A percentile compares a stretch with the other conserved stretches of the same genome.
phyloP scores from a whole-genome alignment of 2,113 vertebrate genomes.

The Campylomormyrus numenius region DNA sequence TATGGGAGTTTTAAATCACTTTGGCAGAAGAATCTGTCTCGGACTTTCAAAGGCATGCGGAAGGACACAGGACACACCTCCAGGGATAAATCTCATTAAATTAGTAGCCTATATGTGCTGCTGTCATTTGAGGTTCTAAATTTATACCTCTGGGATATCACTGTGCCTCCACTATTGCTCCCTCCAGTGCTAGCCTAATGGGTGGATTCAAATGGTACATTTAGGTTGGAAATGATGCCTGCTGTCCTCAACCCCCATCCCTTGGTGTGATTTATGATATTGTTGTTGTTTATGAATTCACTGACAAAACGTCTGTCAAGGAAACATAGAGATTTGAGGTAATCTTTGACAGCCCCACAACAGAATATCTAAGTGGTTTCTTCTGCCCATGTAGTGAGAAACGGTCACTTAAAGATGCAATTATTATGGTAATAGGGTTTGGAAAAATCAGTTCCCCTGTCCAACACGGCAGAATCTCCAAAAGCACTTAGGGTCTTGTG shows the following conservation, averaged over 20 bases:
- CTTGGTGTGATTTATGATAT: not conserved
- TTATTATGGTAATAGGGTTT: not conserved
- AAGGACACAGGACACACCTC: slow-evolving; percentile 31
- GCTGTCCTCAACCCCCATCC: not conserved
- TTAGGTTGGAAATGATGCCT: not conserved
- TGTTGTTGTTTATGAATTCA: not conserved
- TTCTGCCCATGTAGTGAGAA: not conserved
- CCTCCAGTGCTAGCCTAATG: slow-evolving; percentile 17
- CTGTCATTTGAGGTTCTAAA: slow-evolving; percentile 25
- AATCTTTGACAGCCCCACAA: too few species aligned
- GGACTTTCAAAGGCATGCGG: slow-evolving; percentile 27
- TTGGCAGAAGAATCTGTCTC: slow-evolving; percentile 5
- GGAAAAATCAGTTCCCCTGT: not conserved
- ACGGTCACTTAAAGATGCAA: not conserved
- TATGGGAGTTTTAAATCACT: slow-evolving; percentile 13
- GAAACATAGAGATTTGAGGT: not conserved
- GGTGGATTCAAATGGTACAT: slow-evolving; percentile 25
- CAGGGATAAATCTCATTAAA: slow-evolving; percentile 35
- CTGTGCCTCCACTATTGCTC: slow-evolving; percentile 5
- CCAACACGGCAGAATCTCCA: not conserved
- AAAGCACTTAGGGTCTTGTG: not conserved
- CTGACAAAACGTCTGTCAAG: not conserved
- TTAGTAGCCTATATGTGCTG: slow-evolving; percentile 22
- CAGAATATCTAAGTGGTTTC: too few species aligned
- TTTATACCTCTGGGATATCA: slow-evolving; percentile 27